Percentiles rank a stretch among this genome's conserved stretches.
phyloP scores from a whole-genome alignment of 2,113 vertebrate genomes.

The Tricholaema leucomelas region DNA sequence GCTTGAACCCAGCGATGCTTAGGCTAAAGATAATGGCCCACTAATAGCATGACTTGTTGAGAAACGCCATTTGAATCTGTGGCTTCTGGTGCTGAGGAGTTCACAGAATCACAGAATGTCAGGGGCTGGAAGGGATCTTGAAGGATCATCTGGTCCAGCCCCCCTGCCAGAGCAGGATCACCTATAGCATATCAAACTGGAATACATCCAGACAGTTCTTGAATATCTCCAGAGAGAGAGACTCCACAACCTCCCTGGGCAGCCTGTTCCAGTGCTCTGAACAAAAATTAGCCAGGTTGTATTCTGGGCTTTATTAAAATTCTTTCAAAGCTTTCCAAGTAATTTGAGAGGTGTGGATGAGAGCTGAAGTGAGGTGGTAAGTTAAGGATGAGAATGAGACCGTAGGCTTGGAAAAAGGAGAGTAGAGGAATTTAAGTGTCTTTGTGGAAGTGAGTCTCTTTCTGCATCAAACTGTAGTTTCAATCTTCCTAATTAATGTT shows the following conservation, averaged over 20 bases:
- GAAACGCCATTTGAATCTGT: background rate
- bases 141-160: no score
- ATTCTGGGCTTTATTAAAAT: conserved; percentile 1
- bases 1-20: background rate
- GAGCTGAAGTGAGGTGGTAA: background rate
- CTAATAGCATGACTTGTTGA: background rate
- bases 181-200: no score
- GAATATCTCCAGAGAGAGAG: no score
- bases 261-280: no score
- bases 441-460: background rate
- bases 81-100: background rate
- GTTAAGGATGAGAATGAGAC: background rate
- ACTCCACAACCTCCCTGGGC: no score
- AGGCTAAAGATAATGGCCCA: background rate
- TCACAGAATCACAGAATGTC: no score
- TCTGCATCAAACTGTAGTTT: background rate
- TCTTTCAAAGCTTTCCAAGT: conserved; percentile 6
- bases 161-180: no score
- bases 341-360: background rate
- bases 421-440: background rate
- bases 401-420: background rate
- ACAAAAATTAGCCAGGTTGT: background rate
- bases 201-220: no score
- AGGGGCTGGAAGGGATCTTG: no score
- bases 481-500: conserved; percentile 38